phyloP scores from a whole-genome alignment of 2,888 invertebrate genomes.

The Vesta saturnalis region DNA sequence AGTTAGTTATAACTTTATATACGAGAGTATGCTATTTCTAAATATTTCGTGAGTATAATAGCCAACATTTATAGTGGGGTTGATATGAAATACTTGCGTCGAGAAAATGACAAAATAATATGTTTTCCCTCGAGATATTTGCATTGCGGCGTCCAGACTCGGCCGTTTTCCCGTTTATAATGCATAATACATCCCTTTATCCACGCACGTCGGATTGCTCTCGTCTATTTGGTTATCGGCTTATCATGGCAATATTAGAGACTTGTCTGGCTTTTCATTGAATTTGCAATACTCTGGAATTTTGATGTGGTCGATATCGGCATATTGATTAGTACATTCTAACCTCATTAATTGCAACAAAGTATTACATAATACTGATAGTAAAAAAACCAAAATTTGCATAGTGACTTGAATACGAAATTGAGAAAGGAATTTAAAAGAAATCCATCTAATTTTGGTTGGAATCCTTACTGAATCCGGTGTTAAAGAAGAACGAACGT shows the following conservation, averaged over 20 bases:
- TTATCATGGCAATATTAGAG: conserved; percentile 34
- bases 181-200: conserved; percentile 27
- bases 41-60: background rate
- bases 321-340: background rate
- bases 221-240: conserved; percentile 34
- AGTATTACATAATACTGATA: no score
- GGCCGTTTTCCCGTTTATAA: conserved; percentile 24
- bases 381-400: no score
- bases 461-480: conserved; percentile 50
- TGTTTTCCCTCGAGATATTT: conserved; percentile 14
- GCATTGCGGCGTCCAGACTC: background rate
- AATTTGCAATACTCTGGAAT: background rate
- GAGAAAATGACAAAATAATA: conserved; percentile 28
- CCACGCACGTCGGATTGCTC: conserved; percentile 28
- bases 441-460: conserved; percentile 55
- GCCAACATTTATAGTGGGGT: background rate
- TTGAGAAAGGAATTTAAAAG: conserved; percentile 45
- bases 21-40: background rate
- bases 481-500: conserved; percentile 54
- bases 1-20: background rate
- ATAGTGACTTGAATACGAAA: conserved; percentile 44
- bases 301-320: background rate
- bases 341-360: no score
- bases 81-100: conserved; percentile 21
- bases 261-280: background rate